Evolutionary conservation across 2,113 vertebrate genomes (phyloP).

Genomic region (Hyperopisus bebe): DNA sequence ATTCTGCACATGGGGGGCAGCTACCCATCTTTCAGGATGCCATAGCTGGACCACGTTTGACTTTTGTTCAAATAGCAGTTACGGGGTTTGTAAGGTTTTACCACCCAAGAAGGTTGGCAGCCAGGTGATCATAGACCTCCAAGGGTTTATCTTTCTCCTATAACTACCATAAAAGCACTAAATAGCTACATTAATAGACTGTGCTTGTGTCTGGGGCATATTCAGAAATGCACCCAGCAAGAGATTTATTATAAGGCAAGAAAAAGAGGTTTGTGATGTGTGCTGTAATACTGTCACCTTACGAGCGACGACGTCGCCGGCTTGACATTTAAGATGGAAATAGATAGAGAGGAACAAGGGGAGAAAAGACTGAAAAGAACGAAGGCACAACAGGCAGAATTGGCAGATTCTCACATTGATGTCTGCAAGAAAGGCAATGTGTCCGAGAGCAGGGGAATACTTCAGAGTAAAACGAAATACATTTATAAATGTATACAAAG

Average conservation of each 20-base stretch:
- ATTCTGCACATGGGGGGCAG: background rate
- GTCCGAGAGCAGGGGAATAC: background rate
- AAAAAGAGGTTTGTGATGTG: background rate
- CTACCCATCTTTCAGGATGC: background rate
- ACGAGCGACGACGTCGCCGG: background rate
- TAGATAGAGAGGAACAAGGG: background rate
- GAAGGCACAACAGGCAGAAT: background rate
- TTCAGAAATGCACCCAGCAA: background rate
- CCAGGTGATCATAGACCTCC: background rate
- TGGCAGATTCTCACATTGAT: background rate
- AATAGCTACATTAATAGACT: background rate
- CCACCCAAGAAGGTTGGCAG: background rate
- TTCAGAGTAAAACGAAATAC: background rate
- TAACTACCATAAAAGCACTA: background rate
- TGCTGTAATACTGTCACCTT: background rate
- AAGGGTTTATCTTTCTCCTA: background rate
- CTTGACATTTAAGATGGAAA: constrained; percentile 8
- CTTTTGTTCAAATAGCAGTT: background rate
- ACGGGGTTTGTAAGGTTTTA: background rate
- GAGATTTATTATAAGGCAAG: constrained; percentile 7
- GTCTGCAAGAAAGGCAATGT: background rate
- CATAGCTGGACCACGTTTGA: background rate
- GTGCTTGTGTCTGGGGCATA: background rate
- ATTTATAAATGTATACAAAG: background rate
- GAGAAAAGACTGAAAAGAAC: background rate